Evolutionary conservation across 2,113 vertebrate genomes (phyloP), one percentile per base, ranked within the genome.

Genomic region (Chaetodon auriga): DNA sequence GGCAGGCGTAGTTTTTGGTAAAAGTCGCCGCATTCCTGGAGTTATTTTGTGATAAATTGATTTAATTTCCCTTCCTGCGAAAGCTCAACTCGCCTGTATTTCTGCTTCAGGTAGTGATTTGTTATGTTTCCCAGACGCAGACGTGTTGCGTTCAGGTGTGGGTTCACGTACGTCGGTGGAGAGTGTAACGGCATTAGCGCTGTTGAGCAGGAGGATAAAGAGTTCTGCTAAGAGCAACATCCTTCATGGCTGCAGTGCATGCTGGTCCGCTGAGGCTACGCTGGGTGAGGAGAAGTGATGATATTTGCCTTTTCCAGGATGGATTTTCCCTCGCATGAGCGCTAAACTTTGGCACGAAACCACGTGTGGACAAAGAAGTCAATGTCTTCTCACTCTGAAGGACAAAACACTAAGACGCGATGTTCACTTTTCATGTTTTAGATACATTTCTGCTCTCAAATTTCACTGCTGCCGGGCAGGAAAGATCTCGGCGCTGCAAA

Each of bases 111-210:
- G 63, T 77, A 2, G 73, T n/a, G 68, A 78, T 78, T 58, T 51
- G 43, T 82, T 49, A 30, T 48, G 75, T 64, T 75, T 76, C 55
- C 23, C 62, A 30, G 76, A 76, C 11, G 6, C 61, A 49, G 68
- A 77, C 66, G 38, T 76, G 83, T 62, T 57, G 38, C 36, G 0
- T 71, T 51, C 15, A 25, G 72, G 43, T 6, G n/a, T 35, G 18
- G 85, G 83, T 81, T 78, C 41, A 30, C 71, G 58, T 14, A 30
- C 15, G 80, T 53, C 68, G 79, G 78, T 73, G 89, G 75, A 66
- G 61, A 35, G 45, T 6, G 45, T 36, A 23, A 6, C 15, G n/a
- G 51, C 66, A 35, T 61, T 1, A 49, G 73, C 46, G 30, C 35
- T 43, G 72, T 83, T 63, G 58, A 77, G 72, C 61, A 12, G 45